A percentile compares a stretch with the other conserved stretches of the same genome.
Conservation (phyloP, 1,140 invertebrate genomes). For the Carcinoscorpius rotundicauda region DNA sequence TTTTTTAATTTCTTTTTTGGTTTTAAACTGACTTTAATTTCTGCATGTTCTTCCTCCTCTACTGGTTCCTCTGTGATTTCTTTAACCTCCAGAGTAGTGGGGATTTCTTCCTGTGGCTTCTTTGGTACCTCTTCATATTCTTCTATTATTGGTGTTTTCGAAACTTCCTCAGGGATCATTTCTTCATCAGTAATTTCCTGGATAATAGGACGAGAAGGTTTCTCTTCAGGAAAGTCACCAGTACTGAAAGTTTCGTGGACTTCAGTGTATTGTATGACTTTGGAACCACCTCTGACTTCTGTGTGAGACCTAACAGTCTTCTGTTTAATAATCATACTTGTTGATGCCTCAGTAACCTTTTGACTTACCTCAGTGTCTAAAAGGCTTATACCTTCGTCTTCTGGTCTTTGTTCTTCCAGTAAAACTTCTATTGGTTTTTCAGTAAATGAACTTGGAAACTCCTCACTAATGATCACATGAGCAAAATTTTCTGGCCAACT, state of each 20-base stretch:
- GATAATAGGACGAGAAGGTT: conserved; percentile 9
- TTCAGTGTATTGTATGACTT: background rate
- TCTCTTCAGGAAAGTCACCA: conserved; percentile 6
- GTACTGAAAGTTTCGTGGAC: background rate
- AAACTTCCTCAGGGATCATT: background rate
- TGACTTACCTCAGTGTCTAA: background rate
- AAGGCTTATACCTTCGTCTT: too few relatives aligned
- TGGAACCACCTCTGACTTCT: background rate
- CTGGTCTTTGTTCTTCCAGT: too few relatives aligned
- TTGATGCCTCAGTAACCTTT: background rate
- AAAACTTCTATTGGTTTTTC: too few relatives aligned
- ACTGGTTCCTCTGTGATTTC: conserved; percentile 3
- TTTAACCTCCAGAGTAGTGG: conserved; percentile 8
- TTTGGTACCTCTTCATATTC: conserved; percentile 9
- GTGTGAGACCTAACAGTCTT: background rate
- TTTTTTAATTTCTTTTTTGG: conserved; percentile 16
- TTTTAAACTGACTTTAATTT: conserved; percentile 1
- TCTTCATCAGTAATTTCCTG: conserved; percentile 8
- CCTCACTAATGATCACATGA: too few relatives aligned
- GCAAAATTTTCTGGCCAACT: conserved; percentile 8
- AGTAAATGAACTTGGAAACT: too few relatives aligned
- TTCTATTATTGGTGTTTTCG: background rate
- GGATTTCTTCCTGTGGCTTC: conserved; percentile 29
- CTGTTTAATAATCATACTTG: background rate
- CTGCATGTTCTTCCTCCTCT: background rate